phyloP scores from a whole-genome alignment of 2,113 vertebrate genomes.

The Paratilapia polleni region DNA sequence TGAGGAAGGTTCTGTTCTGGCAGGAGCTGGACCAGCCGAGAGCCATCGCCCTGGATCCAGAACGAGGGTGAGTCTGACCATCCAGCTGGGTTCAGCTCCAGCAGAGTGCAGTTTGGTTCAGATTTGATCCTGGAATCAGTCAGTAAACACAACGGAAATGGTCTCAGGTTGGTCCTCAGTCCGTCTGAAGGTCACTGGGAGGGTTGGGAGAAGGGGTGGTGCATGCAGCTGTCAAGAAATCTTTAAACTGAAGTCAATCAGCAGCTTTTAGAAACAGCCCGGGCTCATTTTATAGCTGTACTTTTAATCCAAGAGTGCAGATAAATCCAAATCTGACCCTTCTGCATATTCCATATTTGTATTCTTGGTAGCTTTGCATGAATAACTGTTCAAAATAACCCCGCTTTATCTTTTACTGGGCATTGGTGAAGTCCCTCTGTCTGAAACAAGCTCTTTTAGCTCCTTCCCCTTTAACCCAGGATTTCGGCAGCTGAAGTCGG shows the following conservation, averaged over 20 bases:
- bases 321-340: too few relatives aligned
- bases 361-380: neutral
- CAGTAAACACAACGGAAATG: too few relatives aligned
- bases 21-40: conserved; percentile 97
- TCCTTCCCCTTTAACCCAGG: neutral
- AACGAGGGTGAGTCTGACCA: conserved; percentile 87
- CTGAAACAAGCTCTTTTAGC: neutral
- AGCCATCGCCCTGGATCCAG: conserved; percentile 94
- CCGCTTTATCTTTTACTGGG: too few relatives aligned
- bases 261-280: too few relatives aligned
- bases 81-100: neutral
- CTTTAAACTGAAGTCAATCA: too few relatives aligned
- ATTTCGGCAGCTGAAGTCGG: neutral
- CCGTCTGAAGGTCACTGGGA: neutral
- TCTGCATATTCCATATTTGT: neutral
- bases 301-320: too few relatives aligned
- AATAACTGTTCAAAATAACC: neutral
- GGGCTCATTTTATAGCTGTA: too few relatives aligned
- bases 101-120: neutral
- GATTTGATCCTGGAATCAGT: neutral
- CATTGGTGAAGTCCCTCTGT: neutral
- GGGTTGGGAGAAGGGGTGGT: neutral
- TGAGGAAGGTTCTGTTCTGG: conserved; percentile 97
- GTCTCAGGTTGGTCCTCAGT: too few relatives aligned
- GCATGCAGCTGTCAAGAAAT: too few relatives aligned